phyloP scores from a whole-genome alignment of 1,140 invertebrate genomes.

The Lepidurus couesii region DNA sequence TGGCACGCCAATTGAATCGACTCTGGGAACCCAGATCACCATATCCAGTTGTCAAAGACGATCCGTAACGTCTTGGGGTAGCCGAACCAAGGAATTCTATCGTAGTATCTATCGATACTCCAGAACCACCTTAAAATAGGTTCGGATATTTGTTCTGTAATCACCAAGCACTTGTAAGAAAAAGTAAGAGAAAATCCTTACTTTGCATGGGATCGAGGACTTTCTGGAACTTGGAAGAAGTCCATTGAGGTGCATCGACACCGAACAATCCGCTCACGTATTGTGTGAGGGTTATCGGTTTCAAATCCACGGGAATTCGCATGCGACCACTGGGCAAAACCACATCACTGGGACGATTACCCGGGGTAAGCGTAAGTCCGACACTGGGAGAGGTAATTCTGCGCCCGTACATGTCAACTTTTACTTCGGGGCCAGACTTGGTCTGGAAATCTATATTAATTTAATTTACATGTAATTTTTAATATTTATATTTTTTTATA shows the following conservation, averaged over 20 bases:
- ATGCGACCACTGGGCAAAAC: not conserved
- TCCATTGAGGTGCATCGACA: not conserved
- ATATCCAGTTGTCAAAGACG: not conserved
- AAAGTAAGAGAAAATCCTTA: not conserved
- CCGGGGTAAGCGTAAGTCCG: not conserved
- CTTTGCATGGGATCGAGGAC: not conserved
- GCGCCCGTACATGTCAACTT: not conserved
- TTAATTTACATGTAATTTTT: not conserved
- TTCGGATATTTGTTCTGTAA: too few species aligned
- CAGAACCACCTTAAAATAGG: not conserved
- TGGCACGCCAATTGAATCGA: not conserved
- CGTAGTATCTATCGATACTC: not conserved
- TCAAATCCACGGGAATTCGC: not conserved
- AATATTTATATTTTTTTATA: not conserved
- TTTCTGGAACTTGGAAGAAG: not conserved
- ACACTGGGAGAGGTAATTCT: not conserved
- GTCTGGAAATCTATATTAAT: not conserved
- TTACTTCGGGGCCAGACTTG: not conserved
- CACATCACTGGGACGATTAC: not conserved
- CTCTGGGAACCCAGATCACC: not conserved
- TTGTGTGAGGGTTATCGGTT: not conserved
- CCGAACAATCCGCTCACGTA: constrained; percentile 1
- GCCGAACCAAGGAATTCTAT: not conserved
- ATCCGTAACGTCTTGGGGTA: not conserved
- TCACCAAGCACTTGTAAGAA: not conserved